These are phyloP conservation scores for Galeopterus variegatus DNA, from an alignment of 2,113 vertebrate genomes.

Conservation along the genomic window DNA sequence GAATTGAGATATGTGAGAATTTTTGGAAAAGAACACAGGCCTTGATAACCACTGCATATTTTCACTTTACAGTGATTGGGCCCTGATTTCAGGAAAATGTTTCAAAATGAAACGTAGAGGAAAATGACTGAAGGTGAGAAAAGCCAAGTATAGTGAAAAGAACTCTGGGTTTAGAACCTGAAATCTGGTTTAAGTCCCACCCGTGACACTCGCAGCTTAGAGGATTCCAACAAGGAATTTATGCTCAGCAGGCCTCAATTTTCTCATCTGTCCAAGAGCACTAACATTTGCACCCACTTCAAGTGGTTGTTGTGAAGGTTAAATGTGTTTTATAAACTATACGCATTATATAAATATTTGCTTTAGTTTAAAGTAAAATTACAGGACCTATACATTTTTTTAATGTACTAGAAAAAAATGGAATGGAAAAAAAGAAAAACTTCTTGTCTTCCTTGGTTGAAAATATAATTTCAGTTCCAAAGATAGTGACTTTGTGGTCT, in stretches of 20 bases:
- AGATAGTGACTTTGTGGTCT: background rate
- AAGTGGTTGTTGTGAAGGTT: background rate
- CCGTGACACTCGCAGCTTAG: background rate
- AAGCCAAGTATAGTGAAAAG: background rate
- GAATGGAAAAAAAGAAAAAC: background rate
- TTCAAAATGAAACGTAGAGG: background rate
- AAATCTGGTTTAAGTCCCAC: background rate
- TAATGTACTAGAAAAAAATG: background rate
- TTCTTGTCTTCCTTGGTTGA: background rate
- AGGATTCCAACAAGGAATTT: background rate
- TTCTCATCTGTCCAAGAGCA: background rate
- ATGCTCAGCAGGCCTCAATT: background rate
- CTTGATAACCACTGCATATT: background rate
- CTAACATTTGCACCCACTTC: background rate
- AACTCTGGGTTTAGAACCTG: background rate
- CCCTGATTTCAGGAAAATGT: background rate
- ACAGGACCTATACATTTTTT: background rate
- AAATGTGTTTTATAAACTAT: background rate
- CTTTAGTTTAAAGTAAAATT: conserved; percentile 41
- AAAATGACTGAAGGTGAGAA: background rate
- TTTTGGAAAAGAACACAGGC: background rate
- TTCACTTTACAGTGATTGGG: background rate
- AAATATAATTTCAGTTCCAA: background rate
- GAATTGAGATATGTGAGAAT: background rate
- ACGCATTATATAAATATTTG: background rate